Conservation (phyloP, 2,113 vertebrate genomes). For the Gymnogyps californianus region DNA sequence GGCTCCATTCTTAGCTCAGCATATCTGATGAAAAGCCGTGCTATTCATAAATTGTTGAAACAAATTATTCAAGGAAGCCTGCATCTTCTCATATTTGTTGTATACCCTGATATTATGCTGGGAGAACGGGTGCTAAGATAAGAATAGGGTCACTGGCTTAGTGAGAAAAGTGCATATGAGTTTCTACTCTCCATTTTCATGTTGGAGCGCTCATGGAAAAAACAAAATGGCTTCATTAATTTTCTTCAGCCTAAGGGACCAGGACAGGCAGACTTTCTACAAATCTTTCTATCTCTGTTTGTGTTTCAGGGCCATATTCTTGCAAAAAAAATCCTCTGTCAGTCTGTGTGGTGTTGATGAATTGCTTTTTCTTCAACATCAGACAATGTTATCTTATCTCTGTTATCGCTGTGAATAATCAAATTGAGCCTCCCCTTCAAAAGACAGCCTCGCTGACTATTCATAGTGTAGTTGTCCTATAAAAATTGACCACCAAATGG, state of each 20-base stretch:
- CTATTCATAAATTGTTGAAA: background rate
- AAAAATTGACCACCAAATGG: background rate
- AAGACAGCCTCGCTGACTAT: background rate
- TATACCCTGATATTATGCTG: background rate
- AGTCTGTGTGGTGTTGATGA: background rate
- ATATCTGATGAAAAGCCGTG: background rate
- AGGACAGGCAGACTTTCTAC: background rate
- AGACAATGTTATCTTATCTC: background rate
- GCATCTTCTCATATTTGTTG: background rate
- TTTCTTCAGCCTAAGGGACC: background rate
- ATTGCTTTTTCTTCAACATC: background rate
- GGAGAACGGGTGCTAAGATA: background rate
- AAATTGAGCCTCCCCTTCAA: background rate
- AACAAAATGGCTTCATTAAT: background rate
- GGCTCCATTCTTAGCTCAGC: constrained; percentile 34
- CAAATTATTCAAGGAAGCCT: background rate
- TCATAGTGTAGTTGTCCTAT: background rate
- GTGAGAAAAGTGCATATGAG: background rate
- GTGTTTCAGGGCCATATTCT: background rate
- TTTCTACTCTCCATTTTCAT: background rate
- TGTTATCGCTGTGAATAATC: background rate
- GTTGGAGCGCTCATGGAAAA: background rate
- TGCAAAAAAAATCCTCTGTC: background rate
- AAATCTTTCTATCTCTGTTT: background rate
- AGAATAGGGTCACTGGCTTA: background rate